Conservation (phyloP, 2,797 vertebrate species). For the Pangasius djambal region DNA sequence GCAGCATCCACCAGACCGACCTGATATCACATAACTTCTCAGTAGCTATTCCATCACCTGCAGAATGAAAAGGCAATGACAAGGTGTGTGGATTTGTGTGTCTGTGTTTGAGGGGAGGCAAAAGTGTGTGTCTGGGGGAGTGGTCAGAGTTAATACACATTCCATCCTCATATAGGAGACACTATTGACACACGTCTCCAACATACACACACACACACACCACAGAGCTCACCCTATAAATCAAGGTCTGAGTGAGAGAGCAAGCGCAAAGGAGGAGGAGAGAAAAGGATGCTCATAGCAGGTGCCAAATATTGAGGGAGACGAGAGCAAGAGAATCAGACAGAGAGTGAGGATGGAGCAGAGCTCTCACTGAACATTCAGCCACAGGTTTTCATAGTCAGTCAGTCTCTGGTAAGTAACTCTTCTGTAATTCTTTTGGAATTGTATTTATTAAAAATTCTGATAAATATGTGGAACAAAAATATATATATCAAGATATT, state of each 20-base stretch:
- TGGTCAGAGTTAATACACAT: slow-evolving; percentile 42
- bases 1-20: not conserved
- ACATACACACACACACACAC: slow-evolving; percentile 63
- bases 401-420: slow-evolving; percentile 50
- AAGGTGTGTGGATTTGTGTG: slow-evolving; percentile 28
- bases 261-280: slow-evolving; percentile 67
- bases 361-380: slow-evolving; percentile 67
- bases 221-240: slow-evolving; percentile 61
- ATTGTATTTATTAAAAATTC: not conserved
- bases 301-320: slow-evolving; percentile 77
- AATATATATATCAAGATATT: not conserved
- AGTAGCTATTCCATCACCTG: slow-evolving; percentile 70
- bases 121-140: slow-evolving; percentile 14
- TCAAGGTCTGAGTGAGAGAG: slow-evolving; percentile 62
- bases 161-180: slow-evolving; percentile 34
- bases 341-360: slow-evolving; percentile 66
- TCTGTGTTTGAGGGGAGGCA: slow-evolving; percentile 8
- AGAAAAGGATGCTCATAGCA: slow-evolving; percentile 76
- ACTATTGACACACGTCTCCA: slow-evolving; percentile 58
- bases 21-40: slow-evolving; percentile 60
- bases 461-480: not conserved
- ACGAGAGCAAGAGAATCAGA: slow-evolving; percentile 54
- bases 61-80: slow-evolving; percentile 53
- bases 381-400: slow-evolving; percentile 48
- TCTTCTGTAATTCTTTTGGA: not conserved